These are phyloP conservation scores for Poecilia velifera DNA, from an alignment of 2,797 vertebrate genomes.

Conservation along the genomic window DNA sequence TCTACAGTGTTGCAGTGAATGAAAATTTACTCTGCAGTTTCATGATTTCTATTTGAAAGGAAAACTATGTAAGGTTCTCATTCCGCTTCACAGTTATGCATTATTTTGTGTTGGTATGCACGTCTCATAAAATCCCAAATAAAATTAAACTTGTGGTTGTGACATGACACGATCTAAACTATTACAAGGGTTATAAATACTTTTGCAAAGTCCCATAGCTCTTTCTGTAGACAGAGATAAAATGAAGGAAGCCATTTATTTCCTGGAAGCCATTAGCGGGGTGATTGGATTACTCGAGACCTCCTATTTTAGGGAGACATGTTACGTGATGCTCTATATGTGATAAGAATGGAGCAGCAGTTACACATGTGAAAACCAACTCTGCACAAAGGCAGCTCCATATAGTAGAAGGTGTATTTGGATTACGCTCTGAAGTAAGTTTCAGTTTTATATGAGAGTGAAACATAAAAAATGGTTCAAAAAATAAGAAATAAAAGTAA, in stretches of 20 bases:
- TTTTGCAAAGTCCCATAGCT: neutral
- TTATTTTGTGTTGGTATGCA: neutral
- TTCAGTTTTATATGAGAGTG: slow-evolving; percentile 4
- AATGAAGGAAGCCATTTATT: slow-evolving; percentile 44
- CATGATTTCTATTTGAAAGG: neutral
- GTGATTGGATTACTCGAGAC: slow-evolving; percentile 50
- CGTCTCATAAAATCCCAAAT: neutral
- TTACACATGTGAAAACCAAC: slow-evolving; percentile 4
- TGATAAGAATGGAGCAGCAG: slow-evolving; percentile 27
- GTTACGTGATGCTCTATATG: slow-evolving; percentile 44
- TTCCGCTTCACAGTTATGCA: neutral
- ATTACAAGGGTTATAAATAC: neutral
- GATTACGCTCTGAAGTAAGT: neutral
- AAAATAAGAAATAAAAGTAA: neutral
- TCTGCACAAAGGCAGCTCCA: slow-evolving; percentile 3
- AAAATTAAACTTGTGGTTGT: neutral
- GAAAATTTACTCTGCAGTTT: neutral
- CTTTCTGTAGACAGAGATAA: slow-evolving; percentile 32
- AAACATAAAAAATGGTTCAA: slow-evolving; percentile 22
- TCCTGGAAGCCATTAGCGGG: slow-evolving; percentile 32
- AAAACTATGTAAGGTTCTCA: neutral
- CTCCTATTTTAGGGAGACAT: slow-evolving; percentile 37
- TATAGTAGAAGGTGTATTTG: slow-evolving; percentile 6
- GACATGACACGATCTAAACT: neutral
- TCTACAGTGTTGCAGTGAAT: neutral